phyloP scores from a whole-genome alignment of 2,888 invertebrate genomes.

The Zaprionus obscuricornis region DNA sequence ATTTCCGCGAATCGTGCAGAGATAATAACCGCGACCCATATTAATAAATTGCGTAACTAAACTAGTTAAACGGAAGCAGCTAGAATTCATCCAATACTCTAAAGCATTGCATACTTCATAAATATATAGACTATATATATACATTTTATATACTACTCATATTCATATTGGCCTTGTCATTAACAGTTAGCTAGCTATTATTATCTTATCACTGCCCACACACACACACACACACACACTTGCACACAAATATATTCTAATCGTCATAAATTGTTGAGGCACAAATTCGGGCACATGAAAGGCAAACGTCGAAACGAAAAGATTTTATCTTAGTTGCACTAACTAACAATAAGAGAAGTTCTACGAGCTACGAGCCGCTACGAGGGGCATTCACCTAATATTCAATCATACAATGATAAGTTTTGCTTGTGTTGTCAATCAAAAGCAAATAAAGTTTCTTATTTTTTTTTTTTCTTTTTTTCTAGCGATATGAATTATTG shows the following conservation, averaged over 20 bases:
- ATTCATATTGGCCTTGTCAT: slow-evolving; percentile 19
- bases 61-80: background rate
- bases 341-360: slow-evolving; percentile 7
- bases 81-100: slow-evolving; percentile 36
- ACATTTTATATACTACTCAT: background rate
- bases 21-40: slow-evolving; percentile 1
- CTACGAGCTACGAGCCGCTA: background rate
- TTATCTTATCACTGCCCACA: background rate
- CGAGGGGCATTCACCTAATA: background rate
- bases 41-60: slow-evolving; percentile 16
- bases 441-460: too few relatives aligned
- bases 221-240: too few relatives aligned
- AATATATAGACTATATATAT: background rate
- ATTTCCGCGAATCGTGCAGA: background rate
- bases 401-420: too few relatives aligned
- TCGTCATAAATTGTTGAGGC: slow-evolving; percentile 33
- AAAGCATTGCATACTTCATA: background rate
- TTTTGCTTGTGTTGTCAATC: slow-evolving; percentile 15
- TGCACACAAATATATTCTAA: too few relatives aligned
- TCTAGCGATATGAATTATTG: too few relatives aligned
- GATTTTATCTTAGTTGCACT: slow-evolving; percentile 39
- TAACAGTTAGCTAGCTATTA: background rate
- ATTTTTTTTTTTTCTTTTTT: too few relatives aligned
- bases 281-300: slow-evolving; percentile 43
- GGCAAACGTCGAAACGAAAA: slow-evolving; percentile 21